A percentile compares a stretch with the other conserved stretches of the same genome.
Conservation (phyloP, 1,140 invertebrate species). For the Neuroterus valhalla region DNA sequence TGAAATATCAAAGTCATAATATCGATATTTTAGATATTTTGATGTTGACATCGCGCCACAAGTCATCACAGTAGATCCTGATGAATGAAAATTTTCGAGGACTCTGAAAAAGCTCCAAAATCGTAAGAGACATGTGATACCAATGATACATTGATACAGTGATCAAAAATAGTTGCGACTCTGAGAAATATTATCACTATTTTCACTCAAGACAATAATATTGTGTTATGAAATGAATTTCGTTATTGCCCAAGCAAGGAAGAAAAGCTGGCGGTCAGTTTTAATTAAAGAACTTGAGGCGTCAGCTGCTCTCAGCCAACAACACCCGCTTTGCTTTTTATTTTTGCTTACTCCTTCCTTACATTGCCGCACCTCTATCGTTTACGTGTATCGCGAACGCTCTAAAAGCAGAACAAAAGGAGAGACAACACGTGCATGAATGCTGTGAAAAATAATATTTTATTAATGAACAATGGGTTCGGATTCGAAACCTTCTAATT, state of each 20-base stretch:
- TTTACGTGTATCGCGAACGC: constrained; percentile 50
- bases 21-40: no score
- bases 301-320: constrained; percentile 68
- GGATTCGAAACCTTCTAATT: no score
- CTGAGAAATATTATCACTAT: constrained; percentile 7
- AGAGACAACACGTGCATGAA: not conserved
- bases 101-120: no score
- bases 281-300: constrained; percentile 71
- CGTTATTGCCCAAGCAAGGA: constrained; percentile 65
- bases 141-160: no score
- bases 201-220: constrained; percentile 5
- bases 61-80: no score
- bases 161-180: not conserved
- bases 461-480: no score
- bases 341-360: constrained; percentile 44
- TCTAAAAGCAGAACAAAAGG: constrained; percentile 39
- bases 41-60: no score
- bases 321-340: constrained; percentile 52
- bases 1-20: no score
- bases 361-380: constrained; percentile 54
- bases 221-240: constrained; percentile 56
- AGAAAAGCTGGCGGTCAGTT: constrained; percentile 69
- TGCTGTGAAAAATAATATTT: not conserved
- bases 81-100: no score
- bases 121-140: no score